These are phyloP conservation scores for Hippocampus abdominalis DNA, from an alignment of 2,113 vertebrate species.

Conservation along the genomic window DNA sequence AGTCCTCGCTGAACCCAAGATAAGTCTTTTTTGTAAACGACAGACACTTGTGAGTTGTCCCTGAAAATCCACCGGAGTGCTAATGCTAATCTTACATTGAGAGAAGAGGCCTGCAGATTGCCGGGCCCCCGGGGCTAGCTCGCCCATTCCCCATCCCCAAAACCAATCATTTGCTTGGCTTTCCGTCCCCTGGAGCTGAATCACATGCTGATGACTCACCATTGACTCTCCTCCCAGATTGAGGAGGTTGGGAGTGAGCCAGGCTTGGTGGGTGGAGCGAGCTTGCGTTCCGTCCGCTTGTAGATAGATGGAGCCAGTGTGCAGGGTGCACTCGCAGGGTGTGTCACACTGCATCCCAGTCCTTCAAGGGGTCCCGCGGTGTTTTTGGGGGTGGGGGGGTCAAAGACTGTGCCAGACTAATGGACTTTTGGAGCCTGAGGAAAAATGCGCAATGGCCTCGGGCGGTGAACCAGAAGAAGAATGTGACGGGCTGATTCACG, in stretches of 20 bases:
- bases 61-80: constrained; percentile 1
- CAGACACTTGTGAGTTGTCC: no score
- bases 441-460: constrained; percentile 44
- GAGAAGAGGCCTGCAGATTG: constrained; percentile 19
- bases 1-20: background rate
- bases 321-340: constrained; percentile 22
- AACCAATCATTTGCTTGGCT: constrained; percentile 33
- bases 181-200: constrained; percentile 13
- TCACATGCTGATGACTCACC: constrained; percentile 60
- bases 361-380: background rate
- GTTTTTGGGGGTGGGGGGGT: background rate
- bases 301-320: constrained; percentile 39
- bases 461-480: constrained; percentile 45
- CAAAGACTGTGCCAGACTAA: background rate
- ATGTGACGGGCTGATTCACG: constrained; percentile 43
- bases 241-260: background rate
- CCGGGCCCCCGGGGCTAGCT: background rate
- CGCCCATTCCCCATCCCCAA: constrained; percentile 8
- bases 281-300: constrained; percentile 7
- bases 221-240: background rate
- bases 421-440: background rate
- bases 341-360: constrained; percentile 36
- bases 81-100: constrained; percentile 20
- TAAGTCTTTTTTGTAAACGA: no score
- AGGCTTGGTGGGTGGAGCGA: background rate